phyloP scores from a whole-genome alignment of 2,113 vertebrate species.

The Saguinus midas region DNA sequence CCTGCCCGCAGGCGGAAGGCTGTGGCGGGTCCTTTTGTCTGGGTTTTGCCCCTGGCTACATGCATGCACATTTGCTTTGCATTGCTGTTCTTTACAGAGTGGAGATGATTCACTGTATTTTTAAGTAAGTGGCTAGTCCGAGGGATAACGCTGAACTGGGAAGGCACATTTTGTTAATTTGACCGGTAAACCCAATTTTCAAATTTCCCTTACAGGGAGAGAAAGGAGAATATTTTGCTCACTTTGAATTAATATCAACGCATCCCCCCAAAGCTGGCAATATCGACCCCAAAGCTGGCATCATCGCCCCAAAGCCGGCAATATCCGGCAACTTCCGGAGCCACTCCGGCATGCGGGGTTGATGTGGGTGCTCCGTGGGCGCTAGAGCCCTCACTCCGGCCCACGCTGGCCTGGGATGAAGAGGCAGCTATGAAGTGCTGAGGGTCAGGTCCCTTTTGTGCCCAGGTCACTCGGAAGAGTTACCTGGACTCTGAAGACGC shows the following conservation, averaged over 20 bases:
- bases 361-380: accelerated
- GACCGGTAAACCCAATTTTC: neutral
- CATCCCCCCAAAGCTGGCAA: accelerated
- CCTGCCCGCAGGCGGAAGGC: accelerated
- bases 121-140: neutral
- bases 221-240: neutral
- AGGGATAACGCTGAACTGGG: neutral
- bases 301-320: accelerated
- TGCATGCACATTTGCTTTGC: accelerated
- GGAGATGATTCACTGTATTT: neutral
- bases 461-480: neutral
- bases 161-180: neutral
- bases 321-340: accelerated
- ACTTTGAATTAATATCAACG: neutral
- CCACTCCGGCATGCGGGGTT: accelerated
- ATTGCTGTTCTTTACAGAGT: neutral
- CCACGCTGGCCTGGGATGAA: accelerated
- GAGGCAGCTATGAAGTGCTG: accelerated
- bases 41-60: neutral
- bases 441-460: no score
- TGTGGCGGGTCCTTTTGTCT: accelerated
- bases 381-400: neutral
- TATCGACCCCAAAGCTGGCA: accelerated
- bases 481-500: neutral
- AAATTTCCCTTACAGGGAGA: neutral